Evolutionary conservation across 2,113 vertebrate genomes (phyloP).

Genomic region (Elachura formosa): DNA sequence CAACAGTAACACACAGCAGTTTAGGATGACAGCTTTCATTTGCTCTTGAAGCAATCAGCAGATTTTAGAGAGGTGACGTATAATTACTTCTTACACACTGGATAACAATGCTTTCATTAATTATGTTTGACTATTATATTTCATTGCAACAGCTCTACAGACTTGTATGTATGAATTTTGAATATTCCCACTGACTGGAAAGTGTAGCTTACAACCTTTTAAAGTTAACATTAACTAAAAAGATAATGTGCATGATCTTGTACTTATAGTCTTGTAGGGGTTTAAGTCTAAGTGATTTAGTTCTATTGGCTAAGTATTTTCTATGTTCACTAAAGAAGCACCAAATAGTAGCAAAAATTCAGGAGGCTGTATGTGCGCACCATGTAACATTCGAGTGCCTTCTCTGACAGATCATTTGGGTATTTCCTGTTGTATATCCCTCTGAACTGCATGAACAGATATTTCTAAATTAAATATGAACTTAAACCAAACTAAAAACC

Average conservation of each 20-base stretch:
- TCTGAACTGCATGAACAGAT: neutral
- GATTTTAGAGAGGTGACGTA: conserved; percentile 1
- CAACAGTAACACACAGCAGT: neutral
- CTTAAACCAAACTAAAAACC: neutral
- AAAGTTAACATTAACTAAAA: neutral
- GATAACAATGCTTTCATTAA: conserved; percentile 6
- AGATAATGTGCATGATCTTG: neutral
- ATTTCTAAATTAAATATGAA: neutral
- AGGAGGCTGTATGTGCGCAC: neutral
- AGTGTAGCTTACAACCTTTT: neutral
- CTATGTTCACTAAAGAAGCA: neutral
- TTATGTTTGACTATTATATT: neutral
- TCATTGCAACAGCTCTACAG: neutral
- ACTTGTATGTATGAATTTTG: neutral
- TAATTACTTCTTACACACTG: neutral
- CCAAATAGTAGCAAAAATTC: neutral
- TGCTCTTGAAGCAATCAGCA: neutral
- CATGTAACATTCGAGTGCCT: neutral
- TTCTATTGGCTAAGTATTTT: neutral
- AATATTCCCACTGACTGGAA: neutral
- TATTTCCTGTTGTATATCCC: neutral
- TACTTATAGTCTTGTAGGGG: neutral
- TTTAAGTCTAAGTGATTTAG: neutral
- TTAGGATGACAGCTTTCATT: neutral
- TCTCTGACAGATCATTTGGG: neutral